Evolutionary conservation across 92 coral and sea anemone genomes (phyloP).

Genomic region (Epizoanthus scotinus): DNA sequence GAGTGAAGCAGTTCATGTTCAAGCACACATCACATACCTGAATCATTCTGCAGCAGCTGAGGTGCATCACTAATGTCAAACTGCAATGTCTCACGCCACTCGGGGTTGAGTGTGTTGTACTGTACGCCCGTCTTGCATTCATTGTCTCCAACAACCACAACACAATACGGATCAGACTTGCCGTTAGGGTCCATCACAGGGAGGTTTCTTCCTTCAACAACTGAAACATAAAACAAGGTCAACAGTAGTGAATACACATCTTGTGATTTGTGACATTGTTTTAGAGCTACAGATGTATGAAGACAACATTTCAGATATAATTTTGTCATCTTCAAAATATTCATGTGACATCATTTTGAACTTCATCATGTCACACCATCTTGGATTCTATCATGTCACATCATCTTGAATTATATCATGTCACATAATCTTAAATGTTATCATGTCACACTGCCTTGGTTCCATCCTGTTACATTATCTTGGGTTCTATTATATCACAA

Average conservation of each 20-base stretch:
- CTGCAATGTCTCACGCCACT: conserved; percentile 84
- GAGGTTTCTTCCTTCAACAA: conserved; percentile 84
- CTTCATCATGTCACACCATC: too few species aligned
- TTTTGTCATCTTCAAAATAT: too few species aligned
- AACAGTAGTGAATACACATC: neutral
- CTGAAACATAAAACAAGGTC: conserved; percentile 28
- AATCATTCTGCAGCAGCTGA: conserved; percentile 73
- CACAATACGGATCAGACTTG: conserved; percentile 97
- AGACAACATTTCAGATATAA: too few species aligned
- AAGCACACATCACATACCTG: conserved; percentile 38
- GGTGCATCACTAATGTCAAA: conserved; percentile 88
- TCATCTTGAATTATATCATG: too few species aligned
- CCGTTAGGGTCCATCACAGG: conserved; percentile 95
- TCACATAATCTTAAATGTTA: too few species aligned
- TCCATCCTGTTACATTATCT: too few species aligned
- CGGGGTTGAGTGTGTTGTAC: conserved; percentile 80
- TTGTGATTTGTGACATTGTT: neutral
- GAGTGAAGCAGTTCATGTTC: too few species aligned
- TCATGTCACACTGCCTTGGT: too few species aligned
- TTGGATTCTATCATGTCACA: neutral
- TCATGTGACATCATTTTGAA: too few species aligned
- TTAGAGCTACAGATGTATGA: too few species aligned
- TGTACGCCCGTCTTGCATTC: conserved; percentile 77
- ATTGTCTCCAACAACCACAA: conserved; percentile 72
- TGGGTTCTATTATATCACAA: too few species aligned